These are phyloP conservation scores for Coryphaenoides rupestris DNA, from an alignment of 2,113 vertebrate species.

Conservation along the genomic window DNA sequence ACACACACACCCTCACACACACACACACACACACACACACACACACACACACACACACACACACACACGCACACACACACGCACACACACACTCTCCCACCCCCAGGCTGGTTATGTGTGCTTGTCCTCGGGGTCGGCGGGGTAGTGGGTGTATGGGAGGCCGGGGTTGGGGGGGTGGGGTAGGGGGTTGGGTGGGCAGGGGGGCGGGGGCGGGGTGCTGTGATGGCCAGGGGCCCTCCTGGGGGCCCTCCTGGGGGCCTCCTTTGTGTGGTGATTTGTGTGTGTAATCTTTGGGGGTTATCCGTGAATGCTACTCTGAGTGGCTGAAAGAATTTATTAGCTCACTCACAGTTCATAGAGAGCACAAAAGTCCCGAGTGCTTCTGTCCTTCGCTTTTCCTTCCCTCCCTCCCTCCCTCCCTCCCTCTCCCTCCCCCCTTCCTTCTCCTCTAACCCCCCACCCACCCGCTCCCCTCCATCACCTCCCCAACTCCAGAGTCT, in stretches of 20 bases:
- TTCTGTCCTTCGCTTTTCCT: conserved; percentile 75
- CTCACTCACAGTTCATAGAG: conserved; percentile 89
- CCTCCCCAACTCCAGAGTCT: conserved; percentile 27
- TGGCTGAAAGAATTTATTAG: conserved; percentile 92
- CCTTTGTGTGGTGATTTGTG: conserved; percentile 93
- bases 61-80: too few relatives aligned
- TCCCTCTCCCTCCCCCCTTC: not conserved
- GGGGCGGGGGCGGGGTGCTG: conserved; percentile 69
- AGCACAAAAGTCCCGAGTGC: conserved; percentile 89
- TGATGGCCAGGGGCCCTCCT: conserved; percentile 72
- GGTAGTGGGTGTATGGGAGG: too few relatives aligned
- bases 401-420: not conserved
- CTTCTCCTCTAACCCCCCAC: too few relatives aligned
- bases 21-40: too few relatives aligned
- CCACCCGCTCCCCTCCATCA: not conserved
- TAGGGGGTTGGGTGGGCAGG: not conserved
- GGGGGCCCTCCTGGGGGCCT: conserved; percentile 77
- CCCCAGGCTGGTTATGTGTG: conserved; percentile 74
- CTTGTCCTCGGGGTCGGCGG: conserved; percentile 78
- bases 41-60: too few relatives aligned
- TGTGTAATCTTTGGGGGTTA: conserved; percentile 88
- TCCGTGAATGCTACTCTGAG: conserved; percentile 86
- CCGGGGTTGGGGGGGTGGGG: too few relatives aligned
- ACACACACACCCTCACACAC: too few relatives aligned
- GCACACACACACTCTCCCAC: too few relatives aligned